Evolutionary conservation across 2,113 vertebrate species (phyloP).

Genomic region (Suncus etruscus): DNA sequence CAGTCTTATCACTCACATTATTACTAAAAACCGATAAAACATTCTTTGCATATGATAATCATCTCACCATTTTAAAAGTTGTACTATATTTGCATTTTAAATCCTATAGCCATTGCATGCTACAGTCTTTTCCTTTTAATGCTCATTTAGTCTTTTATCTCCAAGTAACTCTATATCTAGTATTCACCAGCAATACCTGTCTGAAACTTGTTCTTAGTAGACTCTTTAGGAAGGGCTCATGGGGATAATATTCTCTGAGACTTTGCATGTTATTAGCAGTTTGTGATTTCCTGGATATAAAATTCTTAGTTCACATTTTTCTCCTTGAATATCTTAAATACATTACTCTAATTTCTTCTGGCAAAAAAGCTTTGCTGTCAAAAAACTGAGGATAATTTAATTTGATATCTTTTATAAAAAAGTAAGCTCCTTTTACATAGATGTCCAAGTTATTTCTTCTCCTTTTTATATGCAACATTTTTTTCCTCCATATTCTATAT

Average conservation of each 20-base stretch:
- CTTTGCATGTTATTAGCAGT: conserved; percentile 64
- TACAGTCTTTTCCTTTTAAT: conserved; percentile 48
- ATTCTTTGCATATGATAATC: conserved; percentile 40
- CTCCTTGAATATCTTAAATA: conserved; percentile 68
- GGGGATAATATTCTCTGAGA: conserved; percentile 62
- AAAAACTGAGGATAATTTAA: conserved; percentile 63
- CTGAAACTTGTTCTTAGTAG: conserved; percentile 60
- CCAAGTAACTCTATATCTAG: conserved; percentile 45
- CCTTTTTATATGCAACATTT: neutral
- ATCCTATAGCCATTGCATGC: conserved; percentile 24
- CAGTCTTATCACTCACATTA: conserved; percentile 44
- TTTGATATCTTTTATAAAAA: conserved; percentile 61
- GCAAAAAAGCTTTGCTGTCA: conserved; percentile 68
- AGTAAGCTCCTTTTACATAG: conserved; percentile 44
- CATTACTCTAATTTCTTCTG: conserved; percentile 69
- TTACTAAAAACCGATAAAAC: conserved; percentile 33
- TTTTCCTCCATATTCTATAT: conserved; percentile 41
- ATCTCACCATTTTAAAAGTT: conserved; percentile 40
- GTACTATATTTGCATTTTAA: conserved; percentile 64
- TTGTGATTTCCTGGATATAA: conserved; percentile 69
- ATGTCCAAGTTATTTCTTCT: conserved; percentile 25
- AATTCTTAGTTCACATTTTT: conserved; percentile 68
- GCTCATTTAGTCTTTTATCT: conserved; percentile 49
- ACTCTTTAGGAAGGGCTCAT: conserved; percentile 45
- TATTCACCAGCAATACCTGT: conserved; percentile 48